Evolutionary conservation across 2,113 vertebrate species (phyloP).

Genomic region (Oncorhynchus gorbuscha): DNA sequence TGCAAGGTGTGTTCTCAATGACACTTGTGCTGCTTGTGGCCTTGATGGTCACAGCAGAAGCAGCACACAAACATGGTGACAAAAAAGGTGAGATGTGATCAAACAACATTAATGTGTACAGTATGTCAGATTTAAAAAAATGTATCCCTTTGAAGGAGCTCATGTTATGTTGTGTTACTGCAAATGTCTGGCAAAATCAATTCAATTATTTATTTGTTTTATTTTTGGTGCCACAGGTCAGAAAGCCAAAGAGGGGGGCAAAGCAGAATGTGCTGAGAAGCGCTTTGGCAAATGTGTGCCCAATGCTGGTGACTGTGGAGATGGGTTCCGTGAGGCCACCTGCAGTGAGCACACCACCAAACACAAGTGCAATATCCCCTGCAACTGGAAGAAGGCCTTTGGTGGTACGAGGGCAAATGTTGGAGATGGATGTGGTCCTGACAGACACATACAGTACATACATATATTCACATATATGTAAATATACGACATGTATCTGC

Average conservation of each 20-base stretch:
- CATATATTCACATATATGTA: no score
- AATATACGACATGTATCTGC: not conserved
- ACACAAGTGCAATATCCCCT: constrained; percentile 88
- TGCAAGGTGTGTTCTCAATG: constrained; percentile 74
- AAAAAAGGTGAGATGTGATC: no score
- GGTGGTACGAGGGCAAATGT: constrained; percentile 75
- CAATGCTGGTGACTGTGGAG: constrained; percentile 85
- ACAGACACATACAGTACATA: no score
- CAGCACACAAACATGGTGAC: no score
- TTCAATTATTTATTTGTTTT: no score
- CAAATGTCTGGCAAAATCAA: no score
- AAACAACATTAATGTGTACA: no score
- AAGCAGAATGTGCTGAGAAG: constrained; percentile 82
- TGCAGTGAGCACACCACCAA: constrained; percentile 83
- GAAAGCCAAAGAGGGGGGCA: constrained; percentile 62
- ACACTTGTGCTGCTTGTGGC: constrained; percentile 75
- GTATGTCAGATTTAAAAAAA: no score
- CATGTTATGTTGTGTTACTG: no score
- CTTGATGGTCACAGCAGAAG: constrained; percentile 57
- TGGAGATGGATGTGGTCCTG: not conserved
- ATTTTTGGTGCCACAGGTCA: constrained; percentile 40
- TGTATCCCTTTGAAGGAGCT: no score
- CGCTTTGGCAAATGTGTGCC: constrained; percentile 84
- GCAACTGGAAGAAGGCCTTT: constrained; percentile 98
- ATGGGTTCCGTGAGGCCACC: constrained; percentile 82